Base-by-base conservation (phyloP, 2,113 vertebrate species). In the Rhegmatorhina hoffmannsi region DNA sequence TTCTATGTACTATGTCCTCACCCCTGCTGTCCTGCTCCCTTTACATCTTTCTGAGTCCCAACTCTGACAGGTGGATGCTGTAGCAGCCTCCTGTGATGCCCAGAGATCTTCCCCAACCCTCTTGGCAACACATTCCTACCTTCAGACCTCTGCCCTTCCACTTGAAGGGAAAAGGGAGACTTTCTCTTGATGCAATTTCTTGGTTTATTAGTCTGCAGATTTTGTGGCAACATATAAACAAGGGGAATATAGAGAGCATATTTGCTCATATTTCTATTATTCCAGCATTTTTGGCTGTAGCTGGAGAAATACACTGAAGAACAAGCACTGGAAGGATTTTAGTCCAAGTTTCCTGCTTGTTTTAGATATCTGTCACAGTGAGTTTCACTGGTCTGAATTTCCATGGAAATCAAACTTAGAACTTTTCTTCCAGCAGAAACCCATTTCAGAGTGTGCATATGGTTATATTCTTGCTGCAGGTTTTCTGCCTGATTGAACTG, bases 31-130 rank as follows among this genome's bases (percentile, higher is more conserved):
- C 6, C 13, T 1, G 1, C 10, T 47, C 7, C 58, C 18, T 56
- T 86, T 40, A 2, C 15, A 4, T n/a, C 36, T 50, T 40, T 26
- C 7, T 7, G 25, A 31, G 15, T 29, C 28, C 17, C 7, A 58
- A 16, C 13, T 62, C 14, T 2, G 0, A 52, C 10, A 43, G 14
- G 7, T 0, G 0, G 13, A 21, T 40, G 24, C 23, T 40, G 21
- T 11, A 55, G 47, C 33, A 52, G 17, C 24, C 34, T 28, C 6
- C 47, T 17, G 12, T 16, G 24, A 21, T 44, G 17, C 24, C 23
- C 40, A 64, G 58, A 40, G 40, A 36, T 36, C 8, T 50, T 94
- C 11, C 43, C 21, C 23, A 85, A 4, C 25, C 11, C 21, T 43
- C 11, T 44, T 46, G 31, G 44, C 17, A 60, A 24, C 15, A 31